Evolutionary conservation across 1,140 invertebrate genomes (phyloP), one percentile per base, ranked within the genome.

Genomic region (Aleiodes sp.): DNA sequence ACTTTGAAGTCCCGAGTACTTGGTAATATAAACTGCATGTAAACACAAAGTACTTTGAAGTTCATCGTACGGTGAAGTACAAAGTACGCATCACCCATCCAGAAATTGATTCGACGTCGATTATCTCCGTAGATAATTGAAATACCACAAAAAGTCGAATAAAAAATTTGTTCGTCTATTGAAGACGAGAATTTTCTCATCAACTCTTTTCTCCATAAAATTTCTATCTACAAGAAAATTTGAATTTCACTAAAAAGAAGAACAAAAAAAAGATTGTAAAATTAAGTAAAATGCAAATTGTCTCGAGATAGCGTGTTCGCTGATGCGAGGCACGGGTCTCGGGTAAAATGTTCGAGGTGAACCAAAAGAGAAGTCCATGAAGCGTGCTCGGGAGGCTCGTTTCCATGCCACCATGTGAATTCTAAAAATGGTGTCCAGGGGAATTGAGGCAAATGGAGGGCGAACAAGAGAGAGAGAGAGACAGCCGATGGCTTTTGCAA

Each of bases 251-350:
- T 14, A 24, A n/a, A 16, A 52, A 52, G 46, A 12, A 62, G 33
- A 19, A 62, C 29, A 31, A 66, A 68, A 68, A 67, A 72, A 39
- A 24, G 29, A 52, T 52, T 52, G 46, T 52, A 52, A 52, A 52
- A 52, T 52, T 24, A 52, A 21, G 46, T 52, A 52, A 52, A 52
- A 52, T 52, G 46, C 46, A 52, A 52, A 52, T 52, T 52, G 64
- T 59, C 43, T 9, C 19, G 68, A 65, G 65, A 71, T 68, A 68
- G 26, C 67, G 73, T 65, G 63, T 66, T 79, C 77, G 71, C 72
- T 76, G 76, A 82, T 83, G 78, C 75, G 62, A 73, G 77, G 80
- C 79, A 81, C 81, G 80, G 74, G 72, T 67, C 59, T 66, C 73
- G n/a, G 75, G 76, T 79, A 79, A 83, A 83, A 80, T 71, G 77